phyloP scores from a whole-genome alignment of 2,797 vertebrate species.

The Notoglanidium macrostoma region DNA sequence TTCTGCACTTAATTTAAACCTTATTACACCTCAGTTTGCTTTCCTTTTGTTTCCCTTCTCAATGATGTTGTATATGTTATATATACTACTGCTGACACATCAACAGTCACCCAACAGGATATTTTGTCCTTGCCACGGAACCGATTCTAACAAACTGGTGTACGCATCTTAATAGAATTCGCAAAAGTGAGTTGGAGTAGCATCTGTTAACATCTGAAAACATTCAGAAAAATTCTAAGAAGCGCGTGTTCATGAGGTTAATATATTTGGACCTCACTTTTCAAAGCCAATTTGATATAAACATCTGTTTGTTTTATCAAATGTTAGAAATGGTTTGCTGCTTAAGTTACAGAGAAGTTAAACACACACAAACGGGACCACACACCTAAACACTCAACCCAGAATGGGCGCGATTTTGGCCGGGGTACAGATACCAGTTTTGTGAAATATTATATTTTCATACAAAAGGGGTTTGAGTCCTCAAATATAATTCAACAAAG shows the following conservation, averaged over 20 bases:
- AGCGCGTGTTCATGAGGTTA: not conserved
- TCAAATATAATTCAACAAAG: not conserved
- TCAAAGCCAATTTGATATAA: not conserved
- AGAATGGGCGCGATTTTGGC: not conserved
- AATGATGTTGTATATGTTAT: not conserved
- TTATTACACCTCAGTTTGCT: constrained; percentile 55
- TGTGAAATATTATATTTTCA: not conserved
- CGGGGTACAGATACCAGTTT: not conserved
- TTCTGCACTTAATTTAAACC: constrained; percentile 54
- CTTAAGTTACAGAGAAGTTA: not conserved
- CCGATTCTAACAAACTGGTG: too few relatives aligned
- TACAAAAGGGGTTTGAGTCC: not conserved
- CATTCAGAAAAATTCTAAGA: not conserved
- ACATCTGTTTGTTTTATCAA: not conserved
- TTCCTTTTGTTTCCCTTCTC: not conserved
- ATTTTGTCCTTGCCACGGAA: not conserved
- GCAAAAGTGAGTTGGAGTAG: not conserved
- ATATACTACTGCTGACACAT: not conserved
- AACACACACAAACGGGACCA: not conserved
- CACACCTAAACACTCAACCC: not conserved
- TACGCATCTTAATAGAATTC: not conserved
- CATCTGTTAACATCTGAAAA: not conserved
- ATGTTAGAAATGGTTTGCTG: not conserved
- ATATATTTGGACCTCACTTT: not conserved
- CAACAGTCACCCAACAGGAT: not conserved